phyloP scores from a whole-genome alignment of 1,140 invertebrate genomes.

The Oscheius sp. region DNA sequence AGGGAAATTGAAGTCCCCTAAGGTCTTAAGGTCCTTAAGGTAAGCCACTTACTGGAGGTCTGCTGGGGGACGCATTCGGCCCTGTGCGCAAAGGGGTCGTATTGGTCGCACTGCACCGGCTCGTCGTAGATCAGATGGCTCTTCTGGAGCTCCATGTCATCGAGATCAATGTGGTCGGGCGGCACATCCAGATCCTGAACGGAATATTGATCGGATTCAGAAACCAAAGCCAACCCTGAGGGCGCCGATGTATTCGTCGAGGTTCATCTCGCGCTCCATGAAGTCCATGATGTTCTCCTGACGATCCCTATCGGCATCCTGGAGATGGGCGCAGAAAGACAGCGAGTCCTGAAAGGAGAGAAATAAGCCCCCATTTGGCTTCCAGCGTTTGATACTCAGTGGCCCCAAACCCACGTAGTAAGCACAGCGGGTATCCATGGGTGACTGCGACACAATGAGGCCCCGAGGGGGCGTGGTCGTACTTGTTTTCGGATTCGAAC shows the following conservation, averaged over 20 bases:
- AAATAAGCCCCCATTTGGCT: too few relatives aligned
- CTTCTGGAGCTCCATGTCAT: conserved; percentile 18
- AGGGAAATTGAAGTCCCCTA: too few relatives aligned
- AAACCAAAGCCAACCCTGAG: neutral
- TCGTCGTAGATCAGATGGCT: conserved; percentile 11
- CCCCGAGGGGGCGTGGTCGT: neutral
- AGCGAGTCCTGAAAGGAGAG: conserved; percentile 5
- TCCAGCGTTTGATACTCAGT: too few relatives aligned
- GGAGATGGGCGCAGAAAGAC: neutral
- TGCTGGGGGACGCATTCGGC: neutral
- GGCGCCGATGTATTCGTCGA: neutral
- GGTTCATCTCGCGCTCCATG: conserved; percentile 5
- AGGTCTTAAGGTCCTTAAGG: too few relatives aligned
- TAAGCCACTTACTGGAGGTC: neutral
- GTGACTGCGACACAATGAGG: neutral
- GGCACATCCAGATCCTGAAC: conserved; percentile 27
- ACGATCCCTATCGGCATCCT: neutral
- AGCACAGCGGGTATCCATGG: neutral
- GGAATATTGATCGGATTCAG: neutral
- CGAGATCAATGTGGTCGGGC: conserved; percentile 19
- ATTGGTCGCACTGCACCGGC: neutral
- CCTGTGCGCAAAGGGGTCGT: conserved; percentile 10
- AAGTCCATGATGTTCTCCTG: neutral
- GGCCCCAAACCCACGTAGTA: neutral
- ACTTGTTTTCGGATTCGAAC: neutral